Evolutionary conservation across 1,140 invertebrate genomes (phyloP).

Genomic region (Armadillidium nasatum): DNA sequence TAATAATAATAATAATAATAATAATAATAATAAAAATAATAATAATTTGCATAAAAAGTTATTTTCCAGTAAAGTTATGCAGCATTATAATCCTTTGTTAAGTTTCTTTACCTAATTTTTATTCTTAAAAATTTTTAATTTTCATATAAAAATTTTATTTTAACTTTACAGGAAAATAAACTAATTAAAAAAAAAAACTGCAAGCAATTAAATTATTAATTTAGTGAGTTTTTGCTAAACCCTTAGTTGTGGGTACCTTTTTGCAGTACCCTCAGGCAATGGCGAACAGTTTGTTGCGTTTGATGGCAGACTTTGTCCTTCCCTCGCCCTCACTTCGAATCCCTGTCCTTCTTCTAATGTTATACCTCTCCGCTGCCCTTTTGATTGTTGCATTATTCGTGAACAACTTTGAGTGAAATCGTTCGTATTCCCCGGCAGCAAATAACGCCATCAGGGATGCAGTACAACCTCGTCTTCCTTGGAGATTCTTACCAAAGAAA

Average conservation of each 20-base stretch:
- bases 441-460: slow-evolving; percentile 33
- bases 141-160: no score
- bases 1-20: no score
- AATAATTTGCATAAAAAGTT: no score
- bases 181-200: no score
- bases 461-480: slow-evolving; percentile 33
- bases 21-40: no score
- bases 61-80: no score
- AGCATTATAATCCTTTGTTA: no score
- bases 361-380: slow-evolving; percentile 17
- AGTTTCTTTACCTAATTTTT: no score
- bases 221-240: not conserved
- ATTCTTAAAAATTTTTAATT: no score
- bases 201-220: no score
- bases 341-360: slow-evolving; percentile 12
- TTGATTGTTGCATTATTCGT: not conserved
- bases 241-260: slow-evolving; percentile 2
- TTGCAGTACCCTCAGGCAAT: not conserved
- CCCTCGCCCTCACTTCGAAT: not conserved
- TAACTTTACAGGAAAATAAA: no score
- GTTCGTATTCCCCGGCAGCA: slow-evolving; percentile 22
- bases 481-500: slow-evolving; percentile 9
- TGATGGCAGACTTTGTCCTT: not conserved
- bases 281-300: not conserved
- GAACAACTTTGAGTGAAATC: not conserved